Conservation (phyloP, 2,888 invertebrate species). For the Sphecodes monilicornis region DNA sequence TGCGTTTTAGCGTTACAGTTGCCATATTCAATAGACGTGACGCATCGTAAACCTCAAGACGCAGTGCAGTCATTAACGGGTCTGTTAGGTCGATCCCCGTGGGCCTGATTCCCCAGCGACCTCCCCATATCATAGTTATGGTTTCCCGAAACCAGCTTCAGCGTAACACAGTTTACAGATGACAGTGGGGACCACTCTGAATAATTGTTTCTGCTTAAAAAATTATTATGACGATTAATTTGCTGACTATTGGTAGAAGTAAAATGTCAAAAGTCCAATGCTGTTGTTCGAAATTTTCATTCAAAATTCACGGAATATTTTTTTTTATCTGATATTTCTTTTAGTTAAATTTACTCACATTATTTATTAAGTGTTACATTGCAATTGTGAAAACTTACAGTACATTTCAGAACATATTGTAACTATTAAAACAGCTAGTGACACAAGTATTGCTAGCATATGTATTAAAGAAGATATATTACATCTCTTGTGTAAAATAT, state of each 20-base stretch:
- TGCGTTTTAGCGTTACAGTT: not conserved
- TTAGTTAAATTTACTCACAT: not conserved
- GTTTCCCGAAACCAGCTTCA: not conserved
- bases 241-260: not conserved
- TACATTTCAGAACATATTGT: not conserved
- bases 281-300: too few relatives aligned
- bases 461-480: too few relatives aligned
- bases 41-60: slow-evolving; percentile 2
- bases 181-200: not conserved
- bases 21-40: not conserved
- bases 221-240: not conserved
- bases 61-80: slow-evolving; percentile 2
- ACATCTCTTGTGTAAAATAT: too few relatives aligned
- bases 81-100: slow-evolving; percentile 2
- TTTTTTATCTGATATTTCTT: too few relatives aligned
- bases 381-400: too few relatives aligned
- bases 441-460: not conserved
- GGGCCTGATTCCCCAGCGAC: not conserved
- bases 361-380: not conserved
- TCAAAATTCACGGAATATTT: too few relatives aligned
- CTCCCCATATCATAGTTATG: not conserved
- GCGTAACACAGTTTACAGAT: not conserved
- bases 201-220: not conserved
- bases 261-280: not conserved
- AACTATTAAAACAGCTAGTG: too few relatives aligned